Evolutionary conservation across 64 coral and sea anemone genomes (phyloP).

Genomic region (Pachyseris speciosa): DNA sequence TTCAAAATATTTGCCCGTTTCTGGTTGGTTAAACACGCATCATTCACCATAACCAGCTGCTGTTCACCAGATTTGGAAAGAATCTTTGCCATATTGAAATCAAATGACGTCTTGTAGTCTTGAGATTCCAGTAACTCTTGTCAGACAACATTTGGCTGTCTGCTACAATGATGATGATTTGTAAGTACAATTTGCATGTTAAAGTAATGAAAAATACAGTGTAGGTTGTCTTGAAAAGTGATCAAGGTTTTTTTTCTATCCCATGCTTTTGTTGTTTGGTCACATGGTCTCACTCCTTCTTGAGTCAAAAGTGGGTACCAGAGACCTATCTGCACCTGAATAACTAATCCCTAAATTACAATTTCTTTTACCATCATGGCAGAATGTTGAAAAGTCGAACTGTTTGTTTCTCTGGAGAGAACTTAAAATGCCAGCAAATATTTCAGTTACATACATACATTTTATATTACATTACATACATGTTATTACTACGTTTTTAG

Average conservation of each 20-base stretch:
- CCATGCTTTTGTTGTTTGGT: neutral
- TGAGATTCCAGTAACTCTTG: conserved; percentile 22
- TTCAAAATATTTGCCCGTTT: too few relatives aligned
- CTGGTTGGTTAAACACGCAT: too few relatives aligned
- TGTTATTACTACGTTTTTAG: neutral
- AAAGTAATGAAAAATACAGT: neutral
- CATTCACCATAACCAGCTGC: too few relatives aligned
- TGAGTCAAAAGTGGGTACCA: neutral
- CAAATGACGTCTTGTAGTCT: too few relatives aligned
- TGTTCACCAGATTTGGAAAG: too few relatives aligned
- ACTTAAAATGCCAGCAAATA: conserved; percentile 1
- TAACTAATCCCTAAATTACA: neutral
- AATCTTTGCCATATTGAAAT: too few relatives aligned
- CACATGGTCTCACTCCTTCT: neutral
- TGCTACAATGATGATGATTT: neutral
- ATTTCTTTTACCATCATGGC: conserved; percentile 1
- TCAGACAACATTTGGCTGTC: conserved; percentile 18
- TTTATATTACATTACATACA: neutral
- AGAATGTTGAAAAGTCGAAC: neutral
- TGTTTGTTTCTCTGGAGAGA: neutral
- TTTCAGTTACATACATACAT: neutral
- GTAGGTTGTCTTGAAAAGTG: conserved; percentile 9
- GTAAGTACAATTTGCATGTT: neutral
- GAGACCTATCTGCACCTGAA: neutral
- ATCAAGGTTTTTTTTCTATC: conserved; percentile 1